These are phyloP conservation scores for Pomacea maculata DNA, from an alignment of 1,140 invertebrate genomes.

Conservation along the genomic window DNA sequence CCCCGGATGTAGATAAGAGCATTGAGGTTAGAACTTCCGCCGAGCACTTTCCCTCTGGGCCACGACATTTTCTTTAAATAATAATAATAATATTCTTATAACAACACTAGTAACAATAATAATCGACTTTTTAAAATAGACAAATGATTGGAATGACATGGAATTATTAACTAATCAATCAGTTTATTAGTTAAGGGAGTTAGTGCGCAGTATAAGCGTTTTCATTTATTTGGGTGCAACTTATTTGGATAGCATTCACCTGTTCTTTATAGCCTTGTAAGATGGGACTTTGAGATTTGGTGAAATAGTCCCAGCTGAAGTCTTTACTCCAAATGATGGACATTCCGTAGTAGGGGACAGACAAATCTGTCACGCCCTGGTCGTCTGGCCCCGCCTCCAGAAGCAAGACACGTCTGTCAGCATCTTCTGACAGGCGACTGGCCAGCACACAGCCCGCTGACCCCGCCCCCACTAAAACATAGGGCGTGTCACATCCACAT, in stretches of 20 bases:
- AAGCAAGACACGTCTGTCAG: conserved; percentile 16
- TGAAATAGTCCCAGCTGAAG: conserved; percentile 5
- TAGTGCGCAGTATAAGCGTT: background rate
- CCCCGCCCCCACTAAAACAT: conserved; percentile 25
- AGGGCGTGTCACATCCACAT: background rate
- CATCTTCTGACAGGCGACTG: conserved; percentile 26
- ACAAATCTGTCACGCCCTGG: background rate
- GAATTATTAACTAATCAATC: no score
- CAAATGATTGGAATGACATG: no score
- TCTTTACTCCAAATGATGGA: background rate
- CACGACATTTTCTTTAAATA: conserved; percentile 15
- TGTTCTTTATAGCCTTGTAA: background rate
- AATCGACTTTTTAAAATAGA: background rate
- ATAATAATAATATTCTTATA: no score
- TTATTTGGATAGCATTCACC: background rate
- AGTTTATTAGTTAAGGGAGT: background rate
- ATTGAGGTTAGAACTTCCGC: conserved; percentile 20
- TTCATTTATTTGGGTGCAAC: background rate
- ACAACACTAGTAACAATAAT: no score
- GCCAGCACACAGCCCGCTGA: conserved; percentile 31
- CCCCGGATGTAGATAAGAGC: conserved; percentile 71
- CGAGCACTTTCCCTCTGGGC: conserved; percentile 28
- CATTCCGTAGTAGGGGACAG: background rate
- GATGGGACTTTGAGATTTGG: background rate
- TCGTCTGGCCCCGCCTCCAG: conserved; percentile 27